Conservation (phyloP, 2,113 vertebrate genomes). For the Propithecus coquereli region DNA sequence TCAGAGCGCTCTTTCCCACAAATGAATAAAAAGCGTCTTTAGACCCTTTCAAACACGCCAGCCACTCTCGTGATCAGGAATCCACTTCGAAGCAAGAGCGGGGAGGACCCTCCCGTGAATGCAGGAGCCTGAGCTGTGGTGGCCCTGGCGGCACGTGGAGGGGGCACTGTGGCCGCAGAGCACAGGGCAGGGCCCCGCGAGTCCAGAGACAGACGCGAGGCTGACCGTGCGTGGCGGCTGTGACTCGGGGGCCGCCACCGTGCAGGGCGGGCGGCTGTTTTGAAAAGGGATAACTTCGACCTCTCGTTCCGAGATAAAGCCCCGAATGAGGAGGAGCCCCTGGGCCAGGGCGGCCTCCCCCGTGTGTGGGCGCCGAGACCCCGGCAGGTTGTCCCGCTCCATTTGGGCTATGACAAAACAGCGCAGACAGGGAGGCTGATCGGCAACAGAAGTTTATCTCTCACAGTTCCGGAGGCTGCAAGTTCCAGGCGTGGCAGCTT, state of each 20-base stretch:
- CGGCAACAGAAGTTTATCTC: background rate
- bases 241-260: background rate
- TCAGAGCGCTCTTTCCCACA: background rate
- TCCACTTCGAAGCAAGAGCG: background rate
- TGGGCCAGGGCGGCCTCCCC: rapidly evolving
- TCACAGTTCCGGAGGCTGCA: too few relatives aligned
- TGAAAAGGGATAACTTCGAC: too few relatives aligned
- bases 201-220: background rate
- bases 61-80: background rate
- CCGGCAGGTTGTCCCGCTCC: too few relatives aligned
- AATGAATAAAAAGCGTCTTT: background rate
- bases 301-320: too few relatives aligned
- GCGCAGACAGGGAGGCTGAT: background rate
- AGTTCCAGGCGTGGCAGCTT: background rate
- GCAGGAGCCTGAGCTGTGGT: background rate
- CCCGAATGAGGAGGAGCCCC: background rate
- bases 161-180: background rate
- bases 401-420: background rate
- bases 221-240: rapidly evolving
- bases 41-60: background rate
- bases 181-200: background rate
- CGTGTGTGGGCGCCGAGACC: rapidly evolving
- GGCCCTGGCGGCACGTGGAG: too few relatives aligned
- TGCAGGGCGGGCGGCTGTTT: rapidly evolving
- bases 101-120: rapidly evolving